These are phyloP conservation scores for Polypterus senegalus DNA, from an alignment of 2,113 vertebrate species.

Conservation along the genomic window DNA sequence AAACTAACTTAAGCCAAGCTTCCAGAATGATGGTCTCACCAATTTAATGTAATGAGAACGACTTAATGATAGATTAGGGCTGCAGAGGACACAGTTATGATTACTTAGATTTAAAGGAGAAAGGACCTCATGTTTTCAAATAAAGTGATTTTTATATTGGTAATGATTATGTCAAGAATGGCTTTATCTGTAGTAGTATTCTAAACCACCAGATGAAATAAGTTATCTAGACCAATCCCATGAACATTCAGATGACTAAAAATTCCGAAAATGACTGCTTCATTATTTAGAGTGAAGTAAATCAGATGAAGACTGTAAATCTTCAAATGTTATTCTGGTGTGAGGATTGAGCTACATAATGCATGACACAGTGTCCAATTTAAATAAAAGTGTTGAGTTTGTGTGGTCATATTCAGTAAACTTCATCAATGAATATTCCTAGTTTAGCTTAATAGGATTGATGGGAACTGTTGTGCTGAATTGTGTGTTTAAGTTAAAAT, in stretches of 20 bases:
- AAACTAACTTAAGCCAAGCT: background rate
- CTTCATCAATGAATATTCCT: too few species aligned
- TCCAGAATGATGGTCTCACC: background rate
- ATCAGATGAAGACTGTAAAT: slow-evolving; percentile 8
- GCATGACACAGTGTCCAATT: slow-evolving; percentile 2
- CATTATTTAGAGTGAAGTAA: background rate
- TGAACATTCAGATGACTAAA: background rate
- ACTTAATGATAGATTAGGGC: background rate
- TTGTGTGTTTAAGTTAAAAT: too few species aligned
- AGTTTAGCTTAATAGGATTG: too few species aligned
- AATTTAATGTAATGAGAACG: background rate
- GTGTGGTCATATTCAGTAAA: too few species aligned
- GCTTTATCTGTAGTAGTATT: slow-evolving; percentile 11
- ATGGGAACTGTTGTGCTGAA: too few species aligned
- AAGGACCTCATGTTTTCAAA: slow-evolving; percentile 6
- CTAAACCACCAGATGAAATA: slow-evolving; percentile 6
- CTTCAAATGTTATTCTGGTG: slow-evolving; percentile 8
- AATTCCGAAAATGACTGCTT: background rate
- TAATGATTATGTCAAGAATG: slow-evolving; percentile 7
- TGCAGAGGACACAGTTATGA: slow-evolving; percentile 8
- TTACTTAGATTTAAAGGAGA: slow-evolving; percentile 2
- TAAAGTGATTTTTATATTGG: slow-evolving; percentile 6
- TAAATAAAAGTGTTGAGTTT: too few species aligned
- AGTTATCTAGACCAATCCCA: slow-evolving; percentile 1
- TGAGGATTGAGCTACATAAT: background rate